Conservation (phyloP, 2,797 vertebrate species). For the Lophotriccus pileatus region DNA sequence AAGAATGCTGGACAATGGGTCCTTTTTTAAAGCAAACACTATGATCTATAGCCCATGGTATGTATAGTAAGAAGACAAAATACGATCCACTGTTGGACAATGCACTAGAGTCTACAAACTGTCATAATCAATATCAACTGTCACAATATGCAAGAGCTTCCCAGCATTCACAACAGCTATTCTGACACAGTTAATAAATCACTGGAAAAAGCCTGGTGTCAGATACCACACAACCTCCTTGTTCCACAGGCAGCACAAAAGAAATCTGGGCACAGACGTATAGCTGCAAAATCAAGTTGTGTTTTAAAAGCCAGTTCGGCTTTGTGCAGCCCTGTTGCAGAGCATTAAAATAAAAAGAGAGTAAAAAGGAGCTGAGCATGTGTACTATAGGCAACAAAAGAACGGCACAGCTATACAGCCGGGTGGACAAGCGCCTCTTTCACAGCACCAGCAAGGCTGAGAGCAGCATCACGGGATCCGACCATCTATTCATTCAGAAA, state of each 20-base stretch:
- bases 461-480: neutral
- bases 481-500: slow-evolving; percentile 45
- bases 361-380: slow-evolving; percentile 1
- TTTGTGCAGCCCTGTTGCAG: slow-evolving; percentile 14
- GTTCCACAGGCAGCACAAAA: slow-evolving; percentile 50
- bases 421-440: slow-evolving; percentile 23
- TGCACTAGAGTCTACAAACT: slow-evolving; percentile 57
- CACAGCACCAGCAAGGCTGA: neutral
- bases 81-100: slow-evolving; percentile 52
- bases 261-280: slow-evolving; percentile 22
- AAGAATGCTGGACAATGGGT: slow-evolving; percentile 37
- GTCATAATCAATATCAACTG: slow-evolving; percentile 73
- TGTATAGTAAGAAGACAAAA: slow-evolving; percentile 62
- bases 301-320: slow-evolving; percentile 2
- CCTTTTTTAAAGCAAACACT: slow-evolving; percentile 46
- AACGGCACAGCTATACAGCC: neutral
- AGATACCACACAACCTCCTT: slow-evolving; percentile 59
- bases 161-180: slow-evolving; percentile 64
- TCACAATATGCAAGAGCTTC: slow-evolving; percentile 60
- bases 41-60: slow-evolving; percentile 58
- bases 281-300: slow-evolving; percentile 35
- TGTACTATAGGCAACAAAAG: neutral
- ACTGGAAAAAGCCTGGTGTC: slow-evolving; percentile 69
- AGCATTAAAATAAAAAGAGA: slow-evolving; percentile 19
- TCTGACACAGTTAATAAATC: slow-evolving; percentile 75